phyloP scores from a whole-genome alignment of 2,888 invertebrate genomes.

The Ormyrus rosae region DNA sequence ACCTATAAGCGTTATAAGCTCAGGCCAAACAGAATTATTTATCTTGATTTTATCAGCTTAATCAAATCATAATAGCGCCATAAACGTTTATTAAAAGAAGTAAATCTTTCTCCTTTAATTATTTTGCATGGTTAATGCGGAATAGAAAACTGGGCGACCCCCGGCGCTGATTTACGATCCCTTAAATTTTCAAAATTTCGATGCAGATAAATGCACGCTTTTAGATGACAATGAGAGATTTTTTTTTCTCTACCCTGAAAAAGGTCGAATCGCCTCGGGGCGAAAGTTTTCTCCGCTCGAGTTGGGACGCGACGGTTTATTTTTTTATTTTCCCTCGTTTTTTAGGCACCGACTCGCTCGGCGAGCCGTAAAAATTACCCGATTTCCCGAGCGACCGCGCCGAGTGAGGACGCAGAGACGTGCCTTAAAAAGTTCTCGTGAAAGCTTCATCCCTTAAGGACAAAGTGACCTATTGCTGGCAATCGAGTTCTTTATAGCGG shows the following conservation, averaged over 20 bases:
- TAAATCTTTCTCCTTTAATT: neutral
- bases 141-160: too few relatives aligned
- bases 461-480: slow-evolving; percentile 1
- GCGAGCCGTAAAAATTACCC: slow-evolving; percentile 15
- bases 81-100: neutral
- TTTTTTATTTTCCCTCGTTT: neutral
- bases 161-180: too few relatives aligned
- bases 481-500: slow-evolving; percentile 38
- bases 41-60: slow-evolving; percentile 2
- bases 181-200: too few relatives aligned
- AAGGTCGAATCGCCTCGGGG: neutral
- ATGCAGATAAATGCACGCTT: too few relatives aligned
- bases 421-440: slow-evolving; percentile 13
- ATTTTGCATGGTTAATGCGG: neutral
- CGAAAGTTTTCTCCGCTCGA: neutral
- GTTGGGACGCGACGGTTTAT: slow-evolving; percentile 9
- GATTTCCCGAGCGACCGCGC: neutral
- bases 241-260: neutral
- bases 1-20: neutral
- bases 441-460: neutral
- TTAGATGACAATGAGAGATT: too few relatives aligned
- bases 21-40: neutral
- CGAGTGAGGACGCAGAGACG: neutral
- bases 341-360: neutral
- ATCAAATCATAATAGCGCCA: neutral